Base-by-base conservation (phyloP, 1,140 invertebrate genomes). In the Scaptomyza hsui region DNA sequence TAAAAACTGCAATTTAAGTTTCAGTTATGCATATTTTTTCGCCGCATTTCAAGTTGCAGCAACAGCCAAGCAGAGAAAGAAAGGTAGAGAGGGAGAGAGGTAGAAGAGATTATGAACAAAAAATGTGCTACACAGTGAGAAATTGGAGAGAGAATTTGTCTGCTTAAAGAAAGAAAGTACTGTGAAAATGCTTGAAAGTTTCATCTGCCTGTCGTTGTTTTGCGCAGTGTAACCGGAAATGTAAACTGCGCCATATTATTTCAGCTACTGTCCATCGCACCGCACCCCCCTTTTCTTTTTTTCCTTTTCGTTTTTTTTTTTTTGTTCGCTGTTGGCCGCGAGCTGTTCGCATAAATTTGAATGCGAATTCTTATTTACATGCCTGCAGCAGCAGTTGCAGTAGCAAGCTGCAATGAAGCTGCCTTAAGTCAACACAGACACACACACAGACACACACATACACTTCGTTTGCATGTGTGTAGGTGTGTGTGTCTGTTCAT, bases 231-330 rank as follows among this genome's bases (percentile, higher is more conserved):
- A 53, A 29, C 21, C 64, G 74, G 59, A 74, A 65, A 59, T 60
- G 48, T 68, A 64, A 69, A 57, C 32, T 24, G 47, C 52, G 52
- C 69, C 61, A 57, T 75, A 72, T 75, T 68, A 72, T 72, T 75
- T 72, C 35, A 75, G 69, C 51, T 51, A 13, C 21, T 37, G 32
- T n/a, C 32, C 53, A 29, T 18, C 10, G 10, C 7, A 10, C 51
- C 16, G 9, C 16, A 4, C 15, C 10, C 26, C 29, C 41, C 47
- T 32, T 1, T 57, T 0, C n/a, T 41, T 18, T 5, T 7, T 55
- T 49, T 53, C 21, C 7, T 3, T 13, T 29, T 44, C 1, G 15
- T 15, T 26, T 37, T 39, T 24, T 52, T 16, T 5, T n/a, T 48
- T 21, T 15, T 52, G 18, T 68, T 44, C 15, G 12, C 42, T 21